phyloP scores from a whole-genome alignment of 1,140 invertebrate species.

The Prorops nasuta region DNA sequence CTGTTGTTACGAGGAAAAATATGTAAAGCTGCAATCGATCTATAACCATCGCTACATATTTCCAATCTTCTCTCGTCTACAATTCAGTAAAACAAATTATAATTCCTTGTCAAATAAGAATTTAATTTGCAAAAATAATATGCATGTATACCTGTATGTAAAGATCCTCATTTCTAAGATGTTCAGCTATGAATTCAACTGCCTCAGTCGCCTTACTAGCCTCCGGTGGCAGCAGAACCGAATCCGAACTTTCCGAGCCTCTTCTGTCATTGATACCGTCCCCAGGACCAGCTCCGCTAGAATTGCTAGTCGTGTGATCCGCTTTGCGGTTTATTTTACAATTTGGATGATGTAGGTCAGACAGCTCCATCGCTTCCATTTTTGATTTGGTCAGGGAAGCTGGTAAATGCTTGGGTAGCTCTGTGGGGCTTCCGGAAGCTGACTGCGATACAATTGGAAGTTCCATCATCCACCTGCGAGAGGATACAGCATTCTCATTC shows the following conservation, averaged over 20 bases:
- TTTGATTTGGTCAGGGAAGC: constrained; percentile 67
- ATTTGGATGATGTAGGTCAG: constrained; percentile 92
- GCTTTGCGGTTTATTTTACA: constrained; percentile 89
- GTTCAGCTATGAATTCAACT: constrained; percentile 97
- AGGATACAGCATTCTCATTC: not conserved
- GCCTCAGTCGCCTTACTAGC: constrained; percentile 94
- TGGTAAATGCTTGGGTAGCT: constrained; percentile 71
- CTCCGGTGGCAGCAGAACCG: constrained; percentile 84
- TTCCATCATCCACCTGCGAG: constrained; percentile 89
- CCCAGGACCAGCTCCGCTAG: constrained; percentile 62
- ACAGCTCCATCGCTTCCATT: constrained; percentile 91
- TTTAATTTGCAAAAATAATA: too few species aligned
- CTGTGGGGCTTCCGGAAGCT: constrained; percentile 75
- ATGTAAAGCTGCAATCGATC: constrained; percentile 95
- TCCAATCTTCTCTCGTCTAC: constrained; percentile 98
- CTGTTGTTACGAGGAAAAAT: constrained; percentile 96
- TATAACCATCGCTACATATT: constrained; percentile 99
- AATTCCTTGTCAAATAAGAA: not conserved
- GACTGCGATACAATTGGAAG: constrained; percentile 87
- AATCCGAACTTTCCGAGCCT: constrained; percentile 89
- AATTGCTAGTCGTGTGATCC: constrained; percentile 56
- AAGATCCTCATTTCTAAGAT: constrained; percentile 93
- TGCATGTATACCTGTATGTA: constrained; percentile 95
- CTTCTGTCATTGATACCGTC: constrained; percentile 65
- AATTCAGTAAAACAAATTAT: constrained; percentile 35